Evolutionary conservation across 2,113 vertebrate genomes (phyloP).

Genomic region (Myiopsitta monachus): DNA sequence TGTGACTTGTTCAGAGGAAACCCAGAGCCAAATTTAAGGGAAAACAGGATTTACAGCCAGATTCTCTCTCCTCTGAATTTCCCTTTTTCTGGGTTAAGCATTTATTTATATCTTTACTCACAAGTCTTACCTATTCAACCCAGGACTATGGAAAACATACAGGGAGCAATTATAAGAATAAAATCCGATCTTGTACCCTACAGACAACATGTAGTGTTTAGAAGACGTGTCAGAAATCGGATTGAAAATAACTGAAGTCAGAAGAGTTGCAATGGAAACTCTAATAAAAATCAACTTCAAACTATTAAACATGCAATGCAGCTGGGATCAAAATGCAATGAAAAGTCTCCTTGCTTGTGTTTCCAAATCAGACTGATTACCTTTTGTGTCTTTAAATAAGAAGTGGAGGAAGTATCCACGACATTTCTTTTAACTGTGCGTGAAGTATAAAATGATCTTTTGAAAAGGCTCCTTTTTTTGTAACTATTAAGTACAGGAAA

Average conservation of each 20-base stretch:
- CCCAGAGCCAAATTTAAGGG: neutral
- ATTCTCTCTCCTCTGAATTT: neutral
- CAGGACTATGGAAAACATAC: neutral
- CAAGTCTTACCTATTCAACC: neutral
- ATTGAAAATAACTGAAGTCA: neutral
- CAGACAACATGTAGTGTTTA: fast-evolving
- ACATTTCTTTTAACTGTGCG: neutral
- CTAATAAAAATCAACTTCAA: neutral
- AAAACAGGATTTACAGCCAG: neutral
- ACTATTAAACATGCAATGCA: neutral
- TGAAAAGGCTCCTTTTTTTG: neutral
- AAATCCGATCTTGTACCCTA: neutral
- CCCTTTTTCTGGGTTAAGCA: neutral
- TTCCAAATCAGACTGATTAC: neutral
- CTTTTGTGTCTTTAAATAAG: neutral
- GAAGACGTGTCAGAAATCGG: neutral
- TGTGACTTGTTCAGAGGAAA: neutral
- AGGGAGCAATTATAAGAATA: neutral
- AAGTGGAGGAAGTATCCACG: neutral
- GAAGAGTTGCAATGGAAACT: neutral
- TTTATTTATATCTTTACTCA: neutral
- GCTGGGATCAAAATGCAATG: neutral
- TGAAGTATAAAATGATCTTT: slow-evolving; percentile 4
- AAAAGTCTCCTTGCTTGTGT: neutral
- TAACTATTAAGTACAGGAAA: neutral